phyloP scores from a whole-genome alignment of 2,113 vertebrate genomes.

The Myrmecobius fasciatus region DNA sequence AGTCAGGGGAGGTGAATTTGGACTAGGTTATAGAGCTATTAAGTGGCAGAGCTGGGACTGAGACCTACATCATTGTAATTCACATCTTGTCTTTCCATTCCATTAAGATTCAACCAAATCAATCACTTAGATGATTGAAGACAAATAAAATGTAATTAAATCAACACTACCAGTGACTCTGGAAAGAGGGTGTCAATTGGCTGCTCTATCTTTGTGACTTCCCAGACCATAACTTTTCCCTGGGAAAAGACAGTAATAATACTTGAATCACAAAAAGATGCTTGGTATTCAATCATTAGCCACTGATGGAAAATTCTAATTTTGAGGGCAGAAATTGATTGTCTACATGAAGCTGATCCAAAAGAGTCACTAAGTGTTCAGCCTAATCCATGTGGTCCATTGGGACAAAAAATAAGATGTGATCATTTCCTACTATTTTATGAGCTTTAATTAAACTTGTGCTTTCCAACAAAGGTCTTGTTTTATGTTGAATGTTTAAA shows the following conservation, averaged over 20 bases:
- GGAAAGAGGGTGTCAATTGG: background rate
- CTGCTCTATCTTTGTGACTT: background rate
- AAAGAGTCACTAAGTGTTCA: slow-evolving; percentile 72
- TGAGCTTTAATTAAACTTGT: slow-evolving; percentile 73
- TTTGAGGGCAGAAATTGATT: slow-evolving; percentile 58
- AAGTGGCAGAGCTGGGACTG: background rate
- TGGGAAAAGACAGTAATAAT: slow-evolving; percentile 14
- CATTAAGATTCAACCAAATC: slow-evolving; percentile 29
- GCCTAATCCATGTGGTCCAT: slow-evolving; percentile 72
- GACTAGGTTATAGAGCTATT: background rate
- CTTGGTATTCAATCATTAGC: slow-evolving; percentile 7
- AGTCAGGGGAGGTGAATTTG: background rate
- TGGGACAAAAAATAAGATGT: slow-evolving; percentile 80
- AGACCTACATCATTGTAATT: background rate
- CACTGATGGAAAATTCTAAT: background rate
- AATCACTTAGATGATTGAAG: slow-evolving; percentile 30
- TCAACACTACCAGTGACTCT: background rate
- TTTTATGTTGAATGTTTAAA: slow-evolving; percentile 60
- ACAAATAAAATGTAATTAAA: background rate
- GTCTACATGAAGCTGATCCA: slow-evolving; percentile 64
- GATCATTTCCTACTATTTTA: slow-evolving; percentile 79
- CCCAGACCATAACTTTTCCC: background rate
- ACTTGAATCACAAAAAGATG: slow-evolving; percentile 26
- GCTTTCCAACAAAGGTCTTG: slow-evolving; percentile 48
- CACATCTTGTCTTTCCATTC: slow-evolving; percentile 8